Conservation (phyloP, 1,140 invertebrate genomes). For the Lasaia peninsularis region DNA sequence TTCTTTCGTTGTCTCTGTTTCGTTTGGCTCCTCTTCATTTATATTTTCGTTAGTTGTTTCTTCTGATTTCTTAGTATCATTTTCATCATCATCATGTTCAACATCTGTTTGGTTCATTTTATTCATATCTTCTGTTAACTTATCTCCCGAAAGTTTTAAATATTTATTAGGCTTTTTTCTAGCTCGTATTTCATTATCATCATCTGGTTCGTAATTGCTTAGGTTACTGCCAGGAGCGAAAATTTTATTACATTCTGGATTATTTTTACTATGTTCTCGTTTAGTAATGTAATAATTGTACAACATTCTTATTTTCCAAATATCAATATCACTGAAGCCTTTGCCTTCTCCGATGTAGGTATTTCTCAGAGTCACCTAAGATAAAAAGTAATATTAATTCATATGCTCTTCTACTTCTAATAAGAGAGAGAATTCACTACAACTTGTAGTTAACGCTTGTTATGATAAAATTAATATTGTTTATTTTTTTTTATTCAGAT, state of each 20-base stretch:
- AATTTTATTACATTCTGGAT: conserved; percentile 42
- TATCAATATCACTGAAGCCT: conserved; percentile 43
- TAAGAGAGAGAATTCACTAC: no score
- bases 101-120: neutral
- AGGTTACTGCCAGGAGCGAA: conserved; percentile 39
- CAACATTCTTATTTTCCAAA: conserved; percentile 51
- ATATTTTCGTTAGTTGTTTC: conserved; percentile 13
- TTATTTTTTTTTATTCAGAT: no score
- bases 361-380: neutral
- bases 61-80: neutral
- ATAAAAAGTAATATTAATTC: neutral
- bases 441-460: no score
- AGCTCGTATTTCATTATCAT: conserved; percentile 23
- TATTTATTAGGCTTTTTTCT: conserved; percentile 42
- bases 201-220: conserved; percentile 20
- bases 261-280: conserved; percentile 14
- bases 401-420: no score
- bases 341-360: conserved; percentile 23
- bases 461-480: no score
- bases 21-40: conserved; percentile 18
- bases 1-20: neutral
- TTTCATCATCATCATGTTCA: neutral
- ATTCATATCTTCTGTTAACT: neutral
- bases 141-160: conserved; percentile 13
- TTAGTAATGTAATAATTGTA: conserved; percentile 47